Conservation (phyloP, 2,797 vertebrate species). For the Rhynchotus rufescens region DNA sequence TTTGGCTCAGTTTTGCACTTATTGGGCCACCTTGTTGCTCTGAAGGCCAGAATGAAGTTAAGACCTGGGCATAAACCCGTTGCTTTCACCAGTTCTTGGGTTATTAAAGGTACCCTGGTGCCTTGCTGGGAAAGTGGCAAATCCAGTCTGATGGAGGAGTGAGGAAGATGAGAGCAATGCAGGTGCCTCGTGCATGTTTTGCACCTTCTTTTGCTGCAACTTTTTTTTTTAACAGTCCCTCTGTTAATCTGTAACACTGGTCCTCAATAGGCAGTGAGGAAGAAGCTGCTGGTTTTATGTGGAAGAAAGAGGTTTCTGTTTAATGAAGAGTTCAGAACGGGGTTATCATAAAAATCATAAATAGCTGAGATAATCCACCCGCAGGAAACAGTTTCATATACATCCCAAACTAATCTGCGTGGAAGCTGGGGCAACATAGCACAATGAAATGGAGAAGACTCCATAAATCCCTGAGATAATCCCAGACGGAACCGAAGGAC, state of each 20-base stretch:
- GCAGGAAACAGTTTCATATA: slow-evolving; percentile 50
- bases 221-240: neutral
- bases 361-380: slow-evolving; percentile 53
- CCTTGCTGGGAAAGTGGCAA: neutral
- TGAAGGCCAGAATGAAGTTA: neutral
- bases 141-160: neutral
- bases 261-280: neutral
- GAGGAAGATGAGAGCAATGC: neutral
- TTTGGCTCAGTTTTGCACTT: neutral
- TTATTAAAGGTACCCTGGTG: neutral
- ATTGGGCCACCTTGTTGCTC: neutral
- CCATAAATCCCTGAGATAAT: slow-evolving; percentile 59
- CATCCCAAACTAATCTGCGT: slow-evolving; percentile 44
- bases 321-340: slow-evolving; percentile 17
- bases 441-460: slow-evolving; percentile 23
- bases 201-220: neutral
- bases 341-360: slow-evolving; percentile 53
- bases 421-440: slow-evolving; percentile 10
- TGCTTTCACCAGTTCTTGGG: neutral
- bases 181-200: neutral
- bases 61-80: neutral
- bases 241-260: neutral
- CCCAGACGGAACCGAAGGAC: slow-evolving; percentile 18
- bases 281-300: slow-evolving; percentile 8
- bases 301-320: slow-evolving; percentile 34